A percentile compares a stretch with the other conserved stretches of the same genome.
Conservation (phyloP, 2,888 invertebrate genomes). For the Lomographa bimaculata region DNA sequence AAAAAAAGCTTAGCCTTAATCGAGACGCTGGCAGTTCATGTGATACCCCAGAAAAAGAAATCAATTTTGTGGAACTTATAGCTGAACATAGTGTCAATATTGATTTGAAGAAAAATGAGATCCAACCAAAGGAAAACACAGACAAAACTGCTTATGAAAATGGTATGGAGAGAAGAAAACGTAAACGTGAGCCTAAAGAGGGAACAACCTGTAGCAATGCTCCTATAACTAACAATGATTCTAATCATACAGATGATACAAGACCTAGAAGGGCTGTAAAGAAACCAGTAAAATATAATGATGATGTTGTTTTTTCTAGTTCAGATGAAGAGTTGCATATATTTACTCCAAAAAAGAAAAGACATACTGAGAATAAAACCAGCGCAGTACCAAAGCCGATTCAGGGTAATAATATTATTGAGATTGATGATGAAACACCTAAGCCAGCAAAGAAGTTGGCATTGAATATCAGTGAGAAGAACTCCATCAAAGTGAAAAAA, state of each 20-base stretch:
- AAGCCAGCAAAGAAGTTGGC: conserved; percentile 5
- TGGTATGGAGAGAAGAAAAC: conserved; percentile 26
- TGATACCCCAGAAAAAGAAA: conserved; percentile 27
- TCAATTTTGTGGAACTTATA: conserved; percentile 12
- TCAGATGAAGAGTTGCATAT: conserved; percentile 74
- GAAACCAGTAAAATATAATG: conserved; percentile 67
- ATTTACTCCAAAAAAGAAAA: conserved; percentile 69
- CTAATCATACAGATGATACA: conserved; percentile 29
- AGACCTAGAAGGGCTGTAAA: conserved; percentile 66
- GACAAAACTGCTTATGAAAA: conserved; percentile 12
- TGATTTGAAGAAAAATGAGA: conserved; percentile 1
- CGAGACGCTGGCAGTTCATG: conserved; percentile 23
- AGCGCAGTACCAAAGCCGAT: no score
- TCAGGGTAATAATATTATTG: no score
- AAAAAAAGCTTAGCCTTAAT: conserved; percentile 47
- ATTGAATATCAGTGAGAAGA: conserved; percentile 8
- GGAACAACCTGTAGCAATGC: conserved; percentile 13
- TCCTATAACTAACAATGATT: conserved; percentile 1
- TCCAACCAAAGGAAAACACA: conserved; percentile 1
- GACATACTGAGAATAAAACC: conserved; percentile 27
- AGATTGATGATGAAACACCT: conserved; percentile 9
- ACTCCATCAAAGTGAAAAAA: conserved; percentile 13
- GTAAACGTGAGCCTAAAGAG: conserved; percentile 21
- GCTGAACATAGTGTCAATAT: neutral
- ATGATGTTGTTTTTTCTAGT: conserved; percentile 53